phyloP scores from a whole-genome alignment of 2,113 vertebrate species.

The Morone saxatilis region DNA sequence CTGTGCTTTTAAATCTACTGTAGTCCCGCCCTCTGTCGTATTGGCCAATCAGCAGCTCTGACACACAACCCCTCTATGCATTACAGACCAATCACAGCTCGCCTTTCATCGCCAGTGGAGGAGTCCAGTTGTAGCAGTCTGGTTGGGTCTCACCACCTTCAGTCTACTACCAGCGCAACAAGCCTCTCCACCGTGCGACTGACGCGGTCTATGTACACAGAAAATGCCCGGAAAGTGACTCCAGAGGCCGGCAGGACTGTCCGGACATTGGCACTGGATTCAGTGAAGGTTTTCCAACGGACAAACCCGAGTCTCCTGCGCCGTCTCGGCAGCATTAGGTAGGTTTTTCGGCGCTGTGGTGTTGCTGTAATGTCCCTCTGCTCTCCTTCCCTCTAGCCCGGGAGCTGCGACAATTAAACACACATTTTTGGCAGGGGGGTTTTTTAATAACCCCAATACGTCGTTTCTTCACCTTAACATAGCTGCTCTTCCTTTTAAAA shows the following conservation, averaged over 20 bases:
- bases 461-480: background rate
- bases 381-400: slow-evolving; percentile 16
- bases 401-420: slow-evolving; percentile 42
- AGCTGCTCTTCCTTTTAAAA: background rate
- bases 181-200: background rate
- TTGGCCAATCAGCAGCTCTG: slow-evolving; percentile 70
- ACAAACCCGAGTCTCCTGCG: slow-evolving; percentile 44
- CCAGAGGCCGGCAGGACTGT: slow-evolving; percentile 37
- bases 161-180: slow-evolving; percentile 28
- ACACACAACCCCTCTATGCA: slow-evolving; percentile 35
- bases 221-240: slow-evolving; percentile 61
- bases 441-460: background rate
- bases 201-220: slow-evolving; percentile 6
- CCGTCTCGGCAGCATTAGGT: slow-evolving; percentile 73
- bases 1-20: slow-evolving; percentile 76
- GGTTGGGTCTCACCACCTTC: background rate
- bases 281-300: slow-evolving; percentile 36
- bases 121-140: slow-evolving; percentile 45
- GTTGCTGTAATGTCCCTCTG: slow-evolving; percentile 43
- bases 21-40: slow-evolving; percentile 32
- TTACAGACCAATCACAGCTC: slow-evolving; percentile 62
- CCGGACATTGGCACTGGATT: slow-evolving; percentile 18
- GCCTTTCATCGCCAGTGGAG: slow-evolving; percentile 24
- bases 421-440: background rate
- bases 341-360: slow-evolving; percentile 58